phyloP scores from a whole-genome alignment of 2,113 vertebrate species.

The Chrysemys picta region DNA sequence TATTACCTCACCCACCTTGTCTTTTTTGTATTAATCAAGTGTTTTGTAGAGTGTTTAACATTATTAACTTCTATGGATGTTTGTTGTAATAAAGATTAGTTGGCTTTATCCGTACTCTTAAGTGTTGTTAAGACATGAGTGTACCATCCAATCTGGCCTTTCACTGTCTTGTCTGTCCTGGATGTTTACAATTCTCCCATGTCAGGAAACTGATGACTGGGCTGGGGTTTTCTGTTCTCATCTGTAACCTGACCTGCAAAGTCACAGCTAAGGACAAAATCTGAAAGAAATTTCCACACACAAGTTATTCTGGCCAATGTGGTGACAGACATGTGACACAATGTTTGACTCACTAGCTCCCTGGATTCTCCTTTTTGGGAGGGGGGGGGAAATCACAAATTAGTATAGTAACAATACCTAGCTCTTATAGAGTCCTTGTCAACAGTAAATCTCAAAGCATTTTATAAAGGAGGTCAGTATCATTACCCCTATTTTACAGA shows the following conservation, averaged over 20 bases:
- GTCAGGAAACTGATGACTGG: neutral
- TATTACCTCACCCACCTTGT: neutral
- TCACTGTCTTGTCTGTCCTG: accelerated
- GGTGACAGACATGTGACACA: accelerated
- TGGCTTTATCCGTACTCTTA: accelerated
- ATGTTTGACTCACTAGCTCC: neutral
- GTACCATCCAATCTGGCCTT: neutral
- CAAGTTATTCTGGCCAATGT: neutral
- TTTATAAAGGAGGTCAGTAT: neutral
- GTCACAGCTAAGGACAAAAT: neutral
- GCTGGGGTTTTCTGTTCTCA: neutral
- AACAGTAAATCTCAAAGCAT: neutral
- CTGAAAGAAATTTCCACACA: neutral
- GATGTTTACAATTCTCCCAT: accelerated
- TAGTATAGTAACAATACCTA: neutral
- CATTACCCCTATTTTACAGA: neutral
- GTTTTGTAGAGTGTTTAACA: neutral
- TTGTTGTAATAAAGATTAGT: neutral
- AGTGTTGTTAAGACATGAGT: accelerated
- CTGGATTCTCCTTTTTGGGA: neutral
- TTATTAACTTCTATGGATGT: neutral
- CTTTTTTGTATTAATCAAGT: neutral
- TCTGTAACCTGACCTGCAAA: neutral
- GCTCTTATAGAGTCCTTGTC: neutral
- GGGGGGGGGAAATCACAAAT: neutral